These are phyloP conservation scores for Brachystomella parvula DNA, from an alignment of 1,140 invertebrate species.

Conservation along the genomic window DNA sequence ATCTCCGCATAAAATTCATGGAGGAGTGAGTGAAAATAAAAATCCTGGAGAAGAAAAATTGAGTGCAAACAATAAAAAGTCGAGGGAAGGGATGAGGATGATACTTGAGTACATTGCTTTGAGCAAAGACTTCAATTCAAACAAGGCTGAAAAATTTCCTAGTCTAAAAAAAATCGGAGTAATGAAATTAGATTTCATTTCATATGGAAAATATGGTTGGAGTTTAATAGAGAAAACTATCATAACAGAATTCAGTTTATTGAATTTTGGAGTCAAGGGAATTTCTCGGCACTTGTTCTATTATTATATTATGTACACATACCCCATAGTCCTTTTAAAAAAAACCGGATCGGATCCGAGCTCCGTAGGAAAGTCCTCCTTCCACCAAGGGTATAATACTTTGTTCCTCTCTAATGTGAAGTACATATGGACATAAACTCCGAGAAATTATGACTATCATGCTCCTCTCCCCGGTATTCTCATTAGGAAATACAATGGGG, in stretches of 20 bases:
- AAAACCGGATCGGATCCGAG: too few species aligned
- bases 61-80: conserved; percentile 25
- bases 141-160: not conserved
- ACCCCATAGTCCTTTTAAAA: too few species aligned
- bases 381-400: too few species aligned
- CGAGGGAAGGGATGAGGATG: not conserved
- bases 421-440: conserved; percentile 10
- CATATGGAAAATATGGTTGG: conserved; percentile 32
- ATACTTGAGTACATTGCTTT: too few species aligned
- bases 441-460: not conserved
- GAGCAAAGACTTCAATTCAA: too few species aligned
- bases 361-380: too few species aligned
- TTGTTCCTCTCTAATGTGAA: conserved; percentile 3
- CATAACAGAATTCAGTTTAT: conserved; percentile 20
- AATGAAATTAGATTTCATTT: conserved; percentile 37
- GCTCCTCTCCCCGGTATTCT: not conserved
- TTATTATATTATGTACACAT: too few species aligned
- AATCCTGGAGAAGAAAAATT: conserved; percentile 22
- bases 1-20: not conserved
- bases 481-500: not conserved
- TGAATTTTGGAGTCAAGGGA: conserved; percentile 7
- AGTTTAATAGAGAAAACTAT: not conserved
- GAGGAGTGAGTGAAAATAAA: too few species aligned
- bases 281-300: not conserved
- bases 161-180: conserved; percentile 5